These are phyloP conservation scores for Harpegnathos saltator DNA, from an alignment of 1,140 invertebrate species.

Conservation along the genomic window DNA sequence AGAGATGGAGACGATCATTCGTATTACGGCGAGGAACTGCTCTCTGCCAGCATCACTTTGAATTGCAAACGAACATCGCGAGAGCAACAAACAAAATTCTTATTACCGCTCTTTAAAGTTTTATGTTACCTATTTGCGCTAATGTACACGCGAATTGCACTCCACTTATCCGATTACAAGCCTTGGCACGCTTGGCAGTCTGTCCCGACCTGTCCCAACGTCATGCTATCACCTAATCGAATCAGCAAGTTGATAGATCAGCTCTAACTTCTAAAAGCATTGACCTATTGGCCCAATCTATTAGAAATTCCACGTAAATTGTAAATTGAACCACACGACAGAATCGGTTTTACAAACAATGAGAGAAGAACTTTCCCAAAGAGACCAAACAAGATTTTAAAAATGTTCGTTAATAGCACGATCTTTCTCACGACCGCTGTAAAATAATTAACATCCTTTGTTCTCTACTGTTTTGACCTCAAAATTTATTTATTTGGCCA, in stretches of 20 bases:
- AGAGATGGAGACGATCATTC: background rate
- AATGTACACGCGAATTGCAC: background rate
- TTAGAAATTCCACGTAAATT: background rate
- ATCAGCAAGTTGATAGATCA: conserved; percentile 31
- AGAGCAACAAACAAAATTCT: too few species aligned
- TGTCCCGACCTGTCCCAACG: background rate
- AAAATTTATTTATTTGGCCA: background rate
- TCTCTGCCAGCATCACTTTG: background rate
- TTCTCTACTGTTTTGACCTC: background rate
- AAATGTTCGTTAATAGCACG: background rate
- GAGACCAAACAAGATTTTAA: background rate
- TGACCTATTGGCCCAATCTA: conserved; percentile 30
- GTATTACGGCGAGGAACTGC: background rate
- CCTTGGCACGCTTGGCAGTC: background rate
- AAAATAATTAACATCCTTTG: background rate
- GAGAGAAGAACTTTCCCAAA: background rate
- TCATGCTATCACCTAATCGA: conserved; percentile 14
- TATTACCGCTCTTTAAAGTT: background rate
- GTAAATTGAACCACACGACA: background rate
- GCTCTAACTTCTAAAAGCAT: conserved; percentile 39
- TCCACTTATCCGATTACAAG: conserved; percentile 9
- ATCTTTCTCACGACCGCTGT: background rate
- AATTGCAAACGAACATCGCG: background rate
- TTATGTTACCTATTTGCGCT: background rate
- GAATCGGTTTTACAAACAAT: conserved; percentile 25